A percentile compares a stretch with the other conserved stretches of the same genome.
phyloP scores from a whole-genome alignment of 2,113 vertebrate genomes.

The Psilopogon haemacephalus region DNA sequence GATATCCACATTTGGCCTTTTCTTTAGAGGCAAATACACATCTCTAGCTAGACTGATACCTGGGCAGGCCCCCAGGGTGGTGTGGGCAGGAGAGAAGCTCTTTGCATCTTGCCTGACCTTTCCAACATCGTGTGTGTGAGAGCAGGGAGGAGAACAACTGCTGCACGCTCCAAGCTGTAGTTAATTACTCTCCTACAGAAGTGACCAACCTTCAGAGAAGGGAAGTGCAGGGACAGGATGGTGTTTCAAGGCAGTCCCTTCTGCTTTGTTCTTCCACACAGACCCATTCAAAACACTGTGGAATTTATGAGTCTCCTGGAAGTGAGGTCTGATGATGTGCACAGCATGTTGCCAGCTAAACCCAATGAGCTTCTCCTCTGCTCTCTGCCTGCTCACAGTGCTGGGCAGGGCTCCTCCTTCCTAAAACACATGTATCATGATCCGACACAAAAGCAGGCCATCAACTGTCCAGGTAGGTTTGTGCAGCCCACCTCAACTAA shows the following conservation, averaged over 20 bases:
- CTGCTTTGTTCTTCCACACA: constrained; percentile 65
- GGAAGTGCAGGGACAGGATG: constrained; percentile 14
- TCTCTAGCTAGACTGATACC: not conserved
- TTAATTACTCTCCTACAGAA: constrained; percentile 58
- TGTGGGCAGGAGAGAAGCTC: not conserved
- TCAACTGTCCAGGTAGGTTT: not conserved
- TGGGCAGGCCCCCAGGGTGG: not conserved
- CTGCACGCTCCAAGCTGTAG: constrained; percentile 39
- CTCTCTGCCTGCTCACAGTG: constrained; percentile 19
- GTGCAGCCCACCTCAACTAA: not conserved
- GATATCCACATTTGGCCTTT: not conserved
- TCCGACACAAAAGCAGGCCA: not conserved
- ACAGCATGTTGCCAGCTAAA: constrained; percentile 51
- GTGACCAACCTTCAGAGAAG: constrained; percentile 50
- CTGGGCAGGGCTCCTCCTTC: constrained; percentile 42
- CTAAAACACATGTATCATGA: not conserved
- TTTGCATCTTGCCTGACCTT: constrained; percentile 11
- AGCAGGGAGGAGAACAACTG: constrained; percentile 57
- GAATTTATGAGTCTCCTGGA: constrained; percentile 50
- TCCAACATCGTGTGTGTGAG: not conserved
- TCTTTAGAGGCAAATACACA: not conserved
- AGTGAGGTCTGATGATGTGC: constrained; percentile 47
- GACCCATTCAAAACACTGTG: not conserved
- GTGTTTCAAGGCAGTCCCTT: constrained; percentile 27
- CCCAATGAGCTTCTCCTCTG: constrained; percentile 61